A percentile compares a stretch with the other conserved stretches of the same genome.
Evolutionary conservation across 2,113 vertebrate species (phyloP).

Genomic region (Alexandromys fortis): DNA sequence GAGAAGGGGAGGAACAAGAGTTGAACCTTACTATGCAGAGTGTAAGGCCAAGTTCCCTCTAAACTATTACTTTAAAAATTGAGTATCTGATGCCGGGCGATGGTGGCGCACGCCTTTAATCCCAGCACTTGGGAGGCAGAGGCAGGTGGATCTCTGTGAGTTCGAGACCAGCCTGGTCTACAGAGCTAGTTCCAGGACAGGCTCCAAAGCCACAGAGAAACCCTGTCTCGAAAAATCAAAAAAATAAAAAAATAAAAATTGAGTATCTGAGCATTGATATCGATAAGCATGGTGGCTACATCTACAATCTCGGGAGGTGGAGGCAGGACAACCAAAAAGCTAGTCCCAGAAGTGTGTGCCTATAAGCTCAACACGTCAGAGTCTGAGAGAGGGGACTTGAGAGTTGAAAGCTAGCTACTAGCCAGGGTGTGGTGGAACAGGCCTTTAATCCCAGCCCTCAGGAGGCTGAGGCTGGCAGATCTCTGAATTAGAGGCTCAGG

Average conservation of each 20-base stretch:
- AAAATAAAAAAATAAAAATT: too few species aligned
- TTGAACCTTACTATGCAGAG: background rate
- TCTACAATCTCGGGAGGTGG: background rate
- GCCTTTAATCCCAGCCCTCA: background rate
- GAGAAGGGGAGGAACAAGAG: background rate
- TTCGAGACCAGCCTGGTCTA: too few species aligned
- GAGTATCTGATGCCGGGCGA: too few species aligned
- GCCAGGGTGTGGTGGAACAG: background rate
- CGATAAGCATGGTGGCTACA: background rate
- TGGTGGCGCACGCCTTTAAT: too few species aligned
- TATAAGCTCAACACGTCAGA: background rate
- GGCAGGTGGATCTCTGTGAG: too few species aligned
- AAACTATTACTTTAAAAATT: background rate
- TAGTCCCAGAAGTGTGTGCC: background rate
- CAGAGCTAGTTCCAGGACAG: too few species aligned
- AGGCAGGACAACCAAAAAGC: background rate
- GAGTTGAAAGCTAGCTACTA: too few species aligned
- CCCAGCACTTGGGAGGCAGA: too few species aligned
- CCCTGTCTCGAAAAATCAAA: too few species aligned
- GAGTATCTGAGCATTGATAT: too few species aligned
- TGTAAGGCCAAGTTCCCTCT: background rate
- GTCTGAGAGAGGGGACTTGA: background rate
- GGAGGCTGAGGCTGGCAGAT: background rate
- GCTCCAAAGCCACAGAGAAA: too few species aligned
- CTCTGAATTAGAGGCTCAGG: background rate